These are phyloP conservation scores for Psephotus haematonotus DNA, from an alignment of 2,113 vertebrate species.

Conservation along the genomic window DNA sequence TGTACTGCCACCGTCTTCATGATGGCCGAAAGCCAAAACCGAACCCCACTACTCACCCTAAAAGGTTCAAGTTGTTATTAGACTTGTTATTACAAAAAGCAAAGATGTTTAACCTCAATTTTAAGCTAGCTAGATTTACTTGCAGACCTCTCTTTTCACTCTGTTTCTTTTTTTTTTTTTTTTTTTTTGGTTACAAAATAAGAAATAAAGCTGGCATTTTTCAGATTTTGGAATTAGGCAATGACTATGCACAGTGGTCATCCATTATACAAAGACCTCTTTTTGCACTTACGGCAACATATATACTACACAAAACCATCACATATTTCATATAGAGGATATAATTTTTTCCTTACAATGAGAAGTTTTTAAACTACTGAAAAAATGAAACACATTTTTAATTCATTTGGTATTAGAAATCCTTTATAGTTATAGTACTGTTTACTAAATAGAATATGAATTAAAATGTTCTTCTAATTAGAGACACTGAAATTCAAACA, in stretches of 20 bases:
- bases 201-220: background rate
- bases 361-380: background rate
- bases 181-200: background rate
- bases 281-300: rapidly evolving
- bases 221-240: background rate
- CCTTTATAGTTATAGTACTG: background rate
- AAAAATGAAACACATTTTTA: background rate
- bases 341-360: background rate
- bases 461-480: background rate
- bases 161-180: background rate
- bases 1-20: background rate
- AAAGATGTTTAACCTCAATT: background rate
- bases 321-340: background rate
- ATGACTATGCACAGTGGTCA: background rate
- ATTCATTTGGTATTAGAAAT: background rate
- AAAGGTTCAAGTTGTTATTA: background rate
- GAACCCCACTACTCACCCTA: background rate
- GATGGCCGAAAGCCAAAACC: background rate
- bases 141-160: background rate
- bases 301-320: rapidly evolving
- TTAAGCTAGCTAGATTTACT: background rate
- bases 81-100: background rate
- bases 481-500: background rate
- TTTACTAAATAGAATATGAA: background rate
- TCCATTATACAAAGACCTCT: background rate